Conservation (phyloP, 2,888 invertebrate genomes). For the Mycalesis mineus region DNA sequence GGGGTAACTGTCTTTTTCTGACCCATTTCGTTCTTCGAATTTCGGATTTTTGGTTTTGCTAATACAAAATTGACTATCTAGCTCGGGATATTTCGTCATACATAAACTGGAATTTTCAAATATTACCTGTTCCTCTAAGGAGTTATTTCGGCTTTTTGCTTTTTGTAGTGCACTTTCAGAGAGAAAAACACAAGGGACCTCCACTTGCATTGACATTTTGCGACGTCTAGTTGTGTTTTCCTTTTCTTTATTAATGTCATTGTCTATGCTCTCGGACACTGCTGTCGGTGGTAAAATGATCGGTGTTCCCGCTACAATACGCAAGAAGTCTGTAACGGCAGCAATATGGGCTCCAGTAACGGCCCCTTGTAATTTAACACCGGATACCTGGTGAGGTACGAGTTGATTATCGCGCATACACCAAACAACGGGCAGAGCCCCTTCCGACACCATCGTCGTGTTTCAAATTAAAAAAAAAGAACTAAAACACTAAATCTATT, state of each 20-base stretch:
- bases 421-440: constrained; percentile 81
- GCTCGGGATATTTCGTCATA: constrained; percentile 17
- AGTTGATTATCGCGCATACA: constrained; percentile 83
- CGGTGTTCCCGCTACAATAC: constrained; percentile 81
- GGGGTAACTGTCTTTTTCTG: constrained; percentile 48
- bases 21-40: constrained; percentile 38
- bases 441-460: constrained; percentile 80
- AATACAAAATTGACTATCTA: constrained; percentile 21
- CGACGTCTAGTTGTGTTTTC: constrained; percentile 63
- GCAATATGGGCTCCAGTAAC: constrained; percentile 82
- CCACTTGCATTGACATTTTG: constrained; percentile 76
- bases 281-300: constrained; percentile 76
- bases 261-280: constrained; percentile 61
- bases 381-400: constrained; percentile 82
- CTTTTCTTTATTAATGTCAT: constrained; percentile 67
- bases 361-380: constrained; percentile 81
- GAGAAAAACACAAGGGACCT: constrained; percentile 75
- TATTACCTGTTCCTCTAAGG: constrained; percentile 66
- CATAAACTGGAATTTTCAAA: constrained; percentile 52
- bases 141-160: constrained; percentile 67
- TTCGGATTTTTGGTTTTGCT: constrained; percentile 20
- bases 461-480: constrained; percentile 20
- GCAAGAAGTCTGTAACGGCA: constrained; percentile 81
- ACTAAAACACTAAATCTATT: constrained; percentile 19
- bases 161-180: constrained; percentile 70